Evolutionary conservation across 37 sponge, comb jelly and placozoan genomes (phyloP).

Genomic region (Dysidea cf. avara): DNA sequence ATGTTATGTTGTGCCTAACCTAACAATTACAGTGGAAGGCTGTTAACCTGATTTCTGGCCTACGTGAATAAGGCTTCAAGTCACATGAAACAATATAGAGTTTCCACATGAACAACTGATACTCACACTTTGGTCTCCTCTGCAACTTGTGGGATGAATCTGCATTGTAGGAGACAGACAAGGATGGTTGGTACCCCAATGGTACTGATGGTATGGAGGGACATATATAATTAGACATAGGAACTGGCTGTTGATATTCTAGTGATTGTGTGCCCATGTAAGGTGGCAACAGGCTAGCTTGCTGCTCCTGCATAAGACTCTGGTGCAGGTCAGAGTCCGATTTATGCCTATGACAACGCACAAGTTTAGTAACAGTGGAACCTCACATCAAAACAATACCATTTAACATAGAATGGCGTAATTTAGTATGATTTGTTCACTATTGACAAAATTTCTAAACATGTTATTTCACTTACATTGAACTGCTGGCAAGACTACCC

Average conservation of each 20-base stretch:
- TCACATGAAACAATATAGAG: no score
- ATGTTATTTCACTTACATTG: background rate
- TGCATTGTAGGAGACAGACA: background rate
- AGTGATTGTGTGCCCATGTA: no score
- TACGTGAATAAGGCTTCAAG: no score
- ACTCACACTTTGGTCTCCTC: slow-evolving; percentile 1
- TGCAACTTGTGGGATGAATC: background rate
- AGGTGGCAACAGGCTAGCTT: background rate
- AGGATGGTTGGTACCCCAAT: slow-evolving; percentile 13
- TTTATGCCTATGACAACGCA: slow-evolving; percentile 52
- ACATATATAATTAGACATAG: background rate
- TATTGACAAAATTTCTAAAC: no score
- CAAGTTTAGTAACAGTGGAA: background rate
- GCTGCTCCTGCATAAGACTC: slow-evolving; percentile 56
- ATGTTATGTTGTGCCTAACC: no score
- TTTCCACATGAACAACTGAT: no score
- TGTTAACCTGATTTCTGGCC: no score
- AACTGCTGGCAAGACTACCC: background rate
- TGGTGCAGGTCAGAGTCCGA: slow-evolving; percentile 82
- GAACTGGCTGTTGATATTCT: background rate
- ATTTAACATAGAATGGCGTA: no score
- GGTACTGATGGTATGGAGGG: slow-evolving; percentile 18
- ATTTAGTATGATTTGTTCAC: no score
- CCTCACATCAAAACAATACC: background rate
- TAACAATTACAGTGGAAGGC: no score